Evolutionary conservation across 1,140 invertebrate species (phyloP).

Genomic region (Anoplolepis gracilipes): DNA sequence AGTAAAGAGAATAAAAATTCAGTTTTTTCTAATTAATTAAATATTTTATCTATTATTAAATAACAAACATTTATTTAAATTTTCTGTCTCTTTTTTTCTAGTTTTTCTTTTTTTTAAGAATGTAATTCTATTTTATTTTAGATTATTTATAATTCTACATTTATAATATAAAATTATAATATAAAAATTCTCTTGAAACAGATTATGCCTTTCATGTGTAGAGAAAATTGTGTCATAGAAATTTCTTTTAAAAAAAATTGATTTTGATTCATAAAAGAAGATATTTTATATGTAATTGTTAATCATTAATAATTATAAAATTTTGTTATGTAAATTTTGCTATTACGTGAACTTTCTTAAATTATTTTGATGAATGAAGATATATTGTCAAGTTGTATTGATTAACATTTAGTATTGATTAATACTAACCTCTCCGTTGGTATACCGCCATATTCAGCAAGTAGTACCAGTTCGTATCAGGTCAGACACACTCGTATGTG

Average conservation of each 20-base stretch:
- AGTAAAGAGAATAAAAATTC: too few relatives aligned
- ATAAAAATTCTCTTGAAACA: conserved; percentile 1
- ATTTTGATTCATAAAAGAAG: background rate
- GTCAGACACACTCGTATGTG: conserved; percentile 69
- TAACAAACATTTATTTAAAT: too few relatives aligned
- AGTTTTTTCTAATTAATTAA: too few relatives aligned
- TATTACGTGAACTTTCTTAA: background rate
- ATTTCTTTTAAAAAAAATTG: background rate
- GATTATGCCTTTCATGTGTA: background rate
- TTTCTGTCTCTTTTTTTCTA: too few relatives aligned
- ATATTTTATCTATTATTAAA: too few relatives aligned
- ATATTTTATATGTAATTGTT: background rate
- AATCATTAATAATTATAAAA: background rate
- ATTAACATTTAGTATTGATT: conserved; percentile 67
- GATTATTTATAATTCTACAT: background rate
- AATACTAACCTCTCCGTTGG: conserved; percentile 18
- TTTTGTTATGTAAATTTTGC: background rate
- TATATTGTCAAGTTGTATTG: conserved; percentile 62
- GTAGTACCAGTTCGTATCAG: conserved; percentile 82
- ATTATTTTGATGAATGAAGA: conserved; percentile 16
- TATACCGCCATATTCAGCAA: conserved; percentile 54
- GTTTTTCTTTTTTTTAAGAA: too few relatives aligned
- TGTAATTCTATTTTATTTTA: too few relatives aligned
- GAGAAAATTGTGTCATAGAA: background rate
- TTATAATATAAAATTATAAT: conserved; percentile 1